Percentiles rank a stretch among this genome's conserved stretches.
Conservation (phyloP, 2,888 invertebrate genomes). For the Drosophila pseudotakahashii region DNA sequence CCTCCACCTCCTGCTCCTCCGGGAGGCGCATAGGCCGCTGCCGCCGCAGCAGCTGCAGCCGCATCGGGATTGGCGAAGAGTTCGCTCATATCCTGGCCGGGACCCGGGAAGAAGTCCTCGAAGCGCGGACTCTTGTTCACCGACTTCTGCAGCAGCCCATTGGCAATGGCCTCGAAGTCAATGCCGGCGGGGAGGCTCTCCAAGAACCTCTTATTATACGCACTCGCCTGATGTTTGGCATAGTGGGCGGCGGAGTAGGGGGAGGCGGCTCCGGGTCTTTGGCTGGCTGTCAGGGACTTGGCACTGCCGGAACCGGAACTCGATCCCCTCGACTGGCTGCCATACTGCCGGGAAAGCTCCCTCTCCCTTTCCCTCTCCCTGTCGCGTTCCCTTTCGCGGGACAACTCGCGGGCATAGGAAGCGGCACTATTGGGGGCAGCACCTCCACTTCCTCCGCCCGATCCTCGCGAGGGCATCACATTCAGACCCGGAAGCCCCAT, state of each 20-base stretch:
- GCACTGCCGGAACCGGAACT: slow-evolving; percentile 58
- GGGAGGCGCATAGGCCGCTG: slow-evolving; percentile 69
- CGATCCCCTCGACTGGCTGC: slow-evolving; percentile 80
- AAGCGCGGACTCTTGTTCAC: slow-evolving; percentile 83
- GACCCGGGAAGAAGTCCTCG: slow-evolving; percentile 81
- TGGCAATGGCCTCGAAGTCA: slow-evolving; percentile 83
- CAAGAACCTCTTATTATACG: slow-evolving; percentile 82
- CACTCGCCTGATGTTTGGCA: slow-evolving; percentile 62
- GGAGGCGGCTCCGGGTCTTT: slow-evolving; percentile 69
- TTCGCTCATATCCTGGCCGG: slow-evolving; percentile 80
- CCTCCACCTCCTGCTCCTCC: slow-evolving; percentile 8
- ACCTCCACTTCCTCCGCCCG: slow-evolving; percentile 45
- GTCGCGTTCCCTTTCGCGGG: slow-evolving; percentile 74
- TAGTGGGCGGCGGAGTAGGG: slow-evolving; percentile 75
- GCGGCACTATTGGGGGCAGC: slow-evolving; percentile 75
- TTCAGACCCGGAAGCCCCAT: slow-evolving; percentile 83
- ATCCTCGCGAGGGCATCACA: slow-evolving; percentile 77
- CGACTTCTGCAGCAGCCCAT: slow-evolving; percentile 82
- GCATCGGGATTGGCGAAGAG: slow-evolving; percentile 75
- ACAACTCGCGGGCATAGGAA: slow-evolving; percentile 70
- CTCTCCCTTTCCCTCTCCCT: slow-evolving; percentile 67
- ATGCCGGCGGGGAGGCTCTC: slow-evolving; percentile 83
- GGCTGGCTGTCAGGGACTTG: slow-evolving; percentile 39
- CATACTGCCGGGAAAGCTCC: slow-evolving; percentile 73
- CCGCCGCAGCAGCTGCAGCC: slow-evolving; percentile 67